Base-by-base conservation (phyloP, 2,113 vertebrate species). In the Coryphaenoides rupestris region DNA sequence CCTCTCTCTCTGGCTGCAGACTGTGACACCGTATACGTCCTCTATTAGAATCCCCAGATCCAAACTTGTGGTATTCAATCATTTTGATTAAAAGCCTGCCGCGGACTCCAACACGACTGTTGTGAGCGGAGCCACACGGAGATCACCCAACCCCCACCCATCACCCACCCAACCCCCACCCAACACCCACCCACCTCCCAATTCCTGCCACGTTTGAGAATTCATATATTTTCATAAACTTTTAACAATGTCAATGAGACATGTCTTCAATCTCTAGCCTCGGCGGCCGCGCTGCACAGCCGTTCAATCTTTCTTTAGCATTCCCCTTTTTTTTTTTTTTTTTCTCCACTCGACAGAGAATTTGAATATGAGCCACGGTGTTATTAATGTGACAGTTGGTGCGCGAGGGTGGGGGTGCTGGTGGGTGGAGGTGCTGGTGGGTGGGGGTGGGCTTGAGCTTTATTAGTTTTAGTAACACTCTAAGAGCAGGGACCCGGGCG, bases 221-320 rank as follows among this genome's bases (percentile, higher is more conserved):
- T 96, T 96, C 95, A 96, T 97, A 97, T 97, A 96, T 98, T 97
- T 96, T 98, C 96, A 97, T 98, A 96, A 98, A 98, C 94, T 98
- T 98, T 96, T 95, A 97, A 96, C 89, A 91, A 95, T 98, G 95
- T 98, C 95, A 98, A 96, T 96, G 92, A 95, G 94, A 95, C 94
- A 96, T 93, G 93, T 98, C 96, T 95, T 98, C 96, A 95, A 96
- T 98, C 96, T 98, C 96, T 92, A 93, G 94, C 92, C 82, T 89
- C 87, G 90, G 33, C 33, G 93, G 92, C 93, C 93, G 93, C 47
- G 94, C 92, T 89, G 84, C n/a, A n/a, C n/a, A n/a, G 93, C 93
- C 89, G 93, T 94, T 98, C 96, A 95, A 96, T 98, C 96, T 96
- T 98, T 95, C 96, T 99, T 96, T 95, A 95, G 95, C 91, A 93